Evolutionary conservation across 2,797 vertebrate genomes (phyloP).

Genomic region (Oreochromis grahami): DNA sequence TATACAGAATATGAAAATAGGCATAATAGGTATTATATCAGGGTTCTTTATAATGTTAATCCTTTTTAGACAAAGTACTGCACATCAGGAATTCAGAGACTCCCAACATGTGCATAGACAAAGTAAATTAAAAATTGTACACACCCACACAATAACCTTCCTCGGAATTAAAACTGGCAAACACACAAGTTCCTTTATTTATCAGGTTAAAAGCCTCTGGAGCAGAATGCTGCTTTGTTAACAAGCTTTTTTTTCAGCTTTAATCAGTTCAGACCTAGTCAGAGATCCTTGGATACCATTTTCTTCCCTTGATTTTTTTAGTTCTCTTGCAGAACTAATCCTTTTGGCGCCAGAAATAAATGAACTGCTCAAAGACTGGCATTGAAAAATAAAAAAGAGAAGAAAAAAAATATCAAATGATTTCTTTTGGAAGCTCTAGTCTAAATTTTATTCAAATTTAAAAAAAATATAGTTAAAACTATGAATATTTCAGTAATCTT

Average conservation of each 20-base stretch:
- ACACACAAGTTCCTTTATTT: slow-evolving; percentile 47
- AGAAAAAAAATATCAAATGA: background rate
- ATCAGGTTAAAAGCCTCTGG: slow-evolving; percentile 38
- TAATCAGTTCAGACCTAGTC: slow-evolving; percentile 34
- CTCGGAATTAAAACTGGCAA: slow-evolving; percentile 15
- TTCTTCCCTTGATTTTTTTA: slow-evolving; percentile 8
- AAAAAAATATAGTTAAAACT: slow-evolving; percentile 16
- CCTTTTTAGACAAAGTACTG: background rate
- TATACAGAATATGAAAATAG: background rate
- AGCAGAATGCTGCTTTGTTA: slow-evolving; percentile 36
- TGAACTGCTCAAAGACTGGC: background rate
- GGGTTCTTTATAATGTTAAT: background rate
- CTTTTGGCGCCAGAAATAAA: slow-evolving; percentile 19
- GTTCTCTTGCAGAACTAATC: slow-evolving; percentile 14
- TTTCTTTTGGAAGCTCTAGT: slow-evolving; percentile 11
- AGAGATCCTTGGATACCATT: slow-evolving; percentile 22
- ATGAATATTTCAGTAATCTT: slow-evolving; percentile 55
- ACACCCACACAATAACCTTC: slow-evolving; percentile 38
- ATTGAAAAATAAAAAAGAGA: background rate
- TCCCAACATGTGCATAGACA: background rate
- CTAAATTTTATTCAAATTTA: background rate
- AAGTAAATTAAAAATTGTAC: background rate
- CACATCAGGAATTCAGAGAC: background rate
- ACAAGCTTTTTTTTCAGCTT: slow-evolving; percentile 18
- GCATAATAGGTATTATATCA: background rate